Evolutionary conservation across 1,140 invertebrate genomes (phyloP), one percentile per base, ranked within the genome.

Genomic region (Whitmania pigra): DNA sequence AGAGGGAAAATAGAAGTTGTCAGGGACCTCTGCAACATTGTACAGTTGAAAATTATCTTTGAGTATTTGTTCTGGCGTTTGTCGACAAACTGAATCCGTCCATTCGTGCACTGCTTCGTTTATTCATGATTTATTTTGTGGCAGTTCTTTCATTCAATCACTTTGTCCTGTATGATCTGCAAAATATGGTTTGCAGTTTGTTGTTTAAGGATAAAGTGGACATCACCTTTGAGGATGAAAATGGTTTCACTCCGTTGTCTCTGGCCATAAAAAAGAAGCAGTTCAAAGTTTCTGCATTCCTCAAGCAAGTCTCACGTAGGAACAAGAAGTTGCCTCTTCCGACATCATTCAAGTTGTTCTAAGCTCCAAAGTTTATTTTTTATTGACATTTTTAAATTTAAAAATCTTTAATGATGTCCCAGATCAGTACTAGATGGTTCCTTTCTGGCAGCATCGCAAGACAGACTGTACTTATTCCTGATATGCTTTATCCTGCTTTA

Each of bases 211-310:
- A 89, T 76, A 89, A 89, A 78, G 88, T 91, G 20, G 90, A 92
- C 77, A 80, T 94, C 67, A 88, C 91, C 76, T 88, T 90, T 0
- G 84, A 87, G 5, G 92, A 94, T 78, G 93, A 93, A 80, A 94
- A 94, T 82, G 90, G 90, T 0, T 93, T 93, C 82, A 94, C 90
- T 0, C 92, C 92, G 0, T 80, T 93, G 18, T 89, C 92, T 85
- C 81, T 95, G 63, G 92, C 92, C 0, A 88, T 89, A 78, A 90
- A 90, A 69, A 89, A 93, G 78, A 86, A 90, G 29, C 91, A 94
- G 79, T 86, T 87, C 25, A 89, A 91, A 75, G 88, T 94, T 49
- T 88, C 92, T 2, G 86, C 89, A 72, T 86, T 92, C 60, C 81
- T 95, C 0, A 88, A 89, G 75, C 87, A 86, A 40, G 90, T 63